phyloP scores from a whole-genome alignment of 2,797 vertebrate genomes.

The Macroramphosus scolopax region DNA sequence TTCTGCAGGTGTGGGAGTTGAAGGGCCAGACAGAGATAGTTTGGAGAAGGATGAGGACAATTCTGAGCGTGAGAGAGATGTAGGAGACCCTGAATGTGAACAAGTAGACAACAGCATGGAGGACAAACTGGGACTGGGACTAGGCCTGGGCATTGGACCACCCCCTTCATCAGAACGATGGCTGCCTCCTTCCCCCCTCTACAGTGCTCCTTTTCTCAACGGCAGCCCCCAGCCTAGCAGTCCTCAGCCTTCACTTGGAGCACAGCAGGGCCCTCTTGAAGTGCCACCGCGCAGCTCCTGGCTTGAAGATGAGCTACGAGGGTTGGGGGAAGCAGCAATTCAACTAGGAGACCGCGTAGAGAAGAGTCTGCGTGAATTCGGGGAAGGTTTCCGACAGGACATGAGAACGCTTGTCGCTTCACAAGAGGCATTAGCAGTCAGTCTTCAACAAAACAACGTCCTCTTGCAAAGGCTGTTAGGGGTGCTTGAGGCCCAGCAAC shows the following conservation, averaged over 20 bases:
- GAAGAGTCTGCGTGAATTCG: constrained; percentile 78
- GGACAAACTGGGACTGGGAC: constrained; percentile 79
- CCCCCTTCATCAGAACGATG: constrained; percentile 81
- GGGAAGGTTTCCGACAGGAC: constrained; percentile 78
- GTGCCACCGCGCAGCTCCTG: constrained; percentile 75
- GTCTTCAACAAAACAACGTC: constrained; percentile 83
- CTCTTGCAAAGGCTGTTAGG: constrained; percentile 80
- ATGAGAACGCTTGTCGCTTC: constrained; percentile 81
- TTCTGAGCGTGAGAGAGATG: constrained; percentile 74
- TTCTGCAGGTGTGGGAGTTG: constrained; percentile 71
- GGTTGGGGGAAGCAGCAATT: constrained; percentile 79
- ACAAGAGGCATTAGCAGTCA: constrained; percentile 78
- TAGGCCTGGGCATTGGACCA: constrained; percentile 79
- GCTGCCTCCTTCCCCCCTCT: constrained; percentile 83
- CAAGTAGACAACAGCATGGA: constrained; percentile 80
- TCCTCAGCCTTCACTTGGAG: constrained; percentile 79
- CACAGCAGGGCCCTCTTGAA: constrained; percentile 79
- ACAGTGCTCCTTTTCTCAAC: constrained; percentile 82
- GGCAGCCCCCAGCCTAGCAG: constrained; percentile 82
- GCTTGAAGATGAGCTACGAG: constrained; percentile 82
- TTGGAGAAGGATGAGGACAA: constrained; percentile 81
- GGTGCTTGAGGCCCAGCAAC: constrained; percentile 79
- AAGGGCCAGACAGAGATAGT: constrained; percentile 77
- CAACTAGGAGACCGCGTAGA: constrained; percentile 81
- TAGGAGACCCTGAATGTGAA: constrained; percentile 76